These are phyloP conservation scores for Cheiracanthium punctorium DNA, from an alignment of 2,888 invertebrate genomes.

Conservation along the genomic window DNA sequence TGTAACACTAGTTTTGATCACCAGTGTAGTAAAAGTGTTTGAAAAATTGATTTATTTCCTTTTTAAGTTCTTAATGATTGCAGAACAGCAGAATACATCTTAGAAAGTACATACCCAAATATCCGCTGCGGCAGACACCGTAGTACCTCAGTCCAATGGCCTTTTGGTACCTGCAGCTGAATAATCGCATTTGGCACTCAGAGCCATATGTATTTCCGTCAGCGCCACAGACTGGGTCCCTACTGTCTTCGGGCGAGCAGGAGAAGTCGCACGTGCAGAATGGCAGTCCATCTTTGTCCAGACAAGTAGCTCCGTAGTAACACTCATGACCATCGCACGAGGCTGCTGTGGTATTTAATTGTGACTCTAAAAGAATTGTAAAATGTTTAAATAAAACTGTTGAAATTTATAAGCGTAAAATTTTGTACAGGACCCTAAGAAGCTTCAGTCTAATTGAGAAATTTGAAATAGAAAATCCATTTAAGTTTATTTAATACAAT, in stretches of 20 bases:
- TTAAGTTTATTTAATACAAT: too few species aligned
- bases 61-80: too few species aligned
- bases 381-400: too few species aligned
- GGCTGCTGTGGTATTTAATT: conserved; percentile 37
- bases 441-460: too few species aligned
- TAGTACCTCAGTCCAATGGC: conserved; percentile 83
- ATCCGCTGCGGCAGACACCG: conserved; percentile 75
- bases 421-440: too few species aligned
- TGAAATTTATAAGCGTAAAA: too few species aligned
- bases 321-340: conserved; percentile 85
- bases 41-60: too few species aligned
- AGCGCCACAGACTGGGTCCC: conserved; percentile 85
- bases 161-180: conserved; percentile 85
- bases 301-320: conserved; percentile 88
- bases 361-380: conserved; percentile 67
- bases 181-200: conserved; percentile 85
- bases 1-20: too few species aligned
- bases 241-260: conserved; percentile 77
- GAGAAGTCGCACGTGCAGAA: conserved; percentile 86
- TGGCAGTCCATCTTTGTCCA: conserved; percentile 81
- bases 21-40: too few species aligned
- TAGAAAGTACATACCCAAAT: neutral
- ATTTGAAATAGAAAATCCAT: too few species aligned
- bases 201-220: conserved; percentile 89
- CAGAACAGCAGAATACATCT: too few species aligned